These are phyloP conservation scores for Drosophila ogumai DNA, from an alignment of 1,140 invertebrate species.

Conservation along the genomic window DNA sequence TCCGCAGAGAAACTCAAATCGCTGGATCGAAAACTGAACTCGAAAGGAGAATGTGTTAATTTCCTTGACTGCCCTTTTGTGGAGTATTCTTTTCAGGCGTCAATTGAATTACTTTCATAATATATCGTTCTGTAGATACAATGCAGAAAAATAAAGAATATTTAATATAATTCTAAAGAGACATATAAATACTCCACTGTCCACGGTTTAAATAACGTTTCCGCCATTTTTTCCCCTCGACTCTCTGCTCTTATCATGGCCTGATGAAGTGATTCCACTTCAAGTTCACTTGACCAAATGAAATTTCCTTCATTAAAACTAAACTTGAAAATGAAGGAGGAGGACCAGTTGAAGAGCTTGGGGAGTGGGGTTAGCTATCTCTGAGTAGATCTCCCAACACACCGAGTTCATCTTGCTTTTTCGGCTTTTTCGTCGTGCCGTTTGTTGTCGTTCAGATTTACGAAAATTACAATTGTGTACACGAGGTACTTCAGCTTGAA, in stretches of 20 bases:
- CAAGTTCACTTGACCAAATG: conserved; percentile 55
- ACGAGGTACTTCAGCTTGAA: conserved; percentile 72
- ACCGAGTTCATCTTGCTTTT: conserved; percentile 45
- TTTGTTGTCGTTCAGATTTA: conserved; percentile 62
- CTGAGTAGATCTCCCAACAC: conserved; percentile 24
- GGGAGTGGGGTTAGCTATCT: conserved; percentile 33
- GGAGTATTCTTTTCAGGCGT: conserved; percentile 44
- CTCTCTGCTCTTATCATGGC: conserved; percentile 25
- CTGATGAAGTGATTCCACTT: conserved; percentile 48
- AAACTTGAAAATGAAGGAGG: conserved; percentile 44
- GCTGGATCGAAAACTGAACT: conserved; percentile 30
- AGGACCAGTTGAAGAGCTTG: not conserved
- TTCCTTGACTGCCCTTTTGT: conserved; percentile 33
- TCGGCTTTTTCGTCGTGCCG: conserved; percentile 21
- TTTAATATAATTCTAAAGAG: no score
- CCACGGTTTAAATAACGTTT: not conserved
- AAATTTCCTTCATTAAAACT: conserved; percentile 77
- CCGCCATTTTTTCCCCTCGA: not conserved
- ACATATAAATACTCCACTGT: not conserved
- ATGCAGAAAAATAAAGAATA: not conserved
- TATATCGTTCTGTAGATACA: not conserved
- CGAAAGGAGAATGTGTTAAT: conserved; percentile 56
- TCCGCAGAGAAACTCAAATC: conserved; percentile 13
- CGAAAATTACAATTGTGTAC: conserved; percentile 78
- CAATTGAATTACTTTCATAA: conserved; percentile 49